These are phyloP conservation scores for Siphlonurus alternatus DNA, from an alignment of 2,888 invertebrate species.

Conservation along the genomic window DNA sequence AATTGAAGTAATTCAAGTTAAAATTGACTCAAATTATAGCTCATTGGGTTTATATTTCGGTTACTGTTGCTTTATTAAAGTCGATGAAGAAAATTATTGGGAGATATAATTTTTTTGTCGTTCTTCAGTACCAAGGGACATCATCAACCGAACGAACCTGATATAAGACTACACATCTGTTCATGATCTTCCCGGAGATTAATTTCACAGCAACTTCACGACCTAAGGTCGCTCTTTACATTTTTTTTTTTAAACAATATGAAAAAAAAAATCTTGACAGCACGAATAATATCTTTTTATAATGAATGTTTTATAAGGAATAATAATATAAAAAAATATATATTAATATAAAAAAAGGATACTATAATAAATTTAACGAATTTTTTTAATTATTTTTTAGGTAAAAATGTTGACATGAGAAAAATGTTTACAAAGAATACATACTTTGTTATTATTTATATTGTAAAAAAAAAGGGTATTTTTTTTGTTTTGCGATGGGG, in stretches of 20 bases:
- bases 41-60: background rate
- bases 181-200: background rate
- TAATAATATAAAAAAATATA: too few species aligned
- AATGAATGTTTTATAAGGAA: background rate
- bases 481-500: too few species aligned
- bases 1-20: background rate
- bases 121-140: too few species aligned
- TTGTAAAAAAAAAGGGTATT: too few species aligned
- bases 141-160: too few species aligned
- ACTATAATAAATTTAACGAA: background rate
- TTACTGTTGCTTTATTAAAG: background rate
- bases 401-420: background rate
- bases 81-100: background rate
- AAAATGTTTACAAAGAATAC: too few species aligned
- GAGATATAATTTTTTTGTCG: background rate
- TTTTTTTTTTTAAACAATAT: background rate
- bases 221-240: too few species aligned
- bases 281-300: background rate
- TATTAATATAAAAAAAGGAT: background rate
- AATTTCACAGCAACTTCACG: too few species aligned
- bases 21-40: slow-evolving; percentile 3
- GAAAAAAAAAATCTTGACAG: background rate
- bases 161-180: background rate
- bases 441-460: too few species aligned
- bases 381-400: background rate